These are phyloP conservation scores for Cheilosia scutellata DNA, from an alignment of 2,888 invertebrate genomes.

Conservation along the genomic window DNA sequence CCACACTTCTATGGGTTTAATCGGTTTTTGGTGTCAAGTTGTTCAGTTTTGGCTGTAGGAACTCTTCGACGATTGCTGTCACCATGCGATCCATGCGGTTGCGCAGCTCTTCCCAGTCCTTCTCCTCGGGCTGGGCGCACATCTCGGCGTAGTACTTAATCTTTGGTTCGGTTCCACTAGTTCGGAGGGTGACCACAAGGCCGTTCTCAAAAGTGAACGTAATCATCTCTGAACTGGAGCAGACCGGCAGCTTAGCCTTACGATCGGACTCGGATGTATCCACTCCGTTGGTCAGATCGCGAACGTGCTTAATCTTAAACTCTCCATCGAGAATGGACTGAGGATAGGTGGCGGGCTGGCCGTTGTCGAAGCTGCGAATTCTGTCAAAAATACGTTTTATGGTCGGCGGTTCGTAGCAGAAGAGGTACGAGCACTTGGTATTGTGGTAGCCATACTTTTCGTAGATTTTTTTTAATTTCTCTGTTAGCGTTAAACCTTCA, in stretches of 20 bases:
- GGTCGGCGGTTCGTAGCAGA: constrained; percentile 90
- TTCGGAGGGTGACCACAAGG: constrained; percentile 93
- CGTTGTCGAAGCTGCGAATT: constrained; percentile 89
- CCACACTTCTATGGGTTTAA: constrained; percentile 20
- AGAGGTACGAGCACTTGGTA: constrained; percentile 94
- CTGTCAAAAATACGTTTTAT: constrained; percentile 92
- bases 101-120: constrained; percentile 88
- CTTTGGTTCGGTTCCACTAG: constrained; percentile 99
- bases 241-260: constrained; percentile 89
- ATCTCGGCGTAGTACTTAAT: constrained; percentile 99
- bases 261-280: constrained; percentile 90
- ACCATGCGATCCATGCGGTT: constrained; percentile 90
- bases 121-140: constrained; percentile 88
- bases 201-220: constrained; percentile 96
- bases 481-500: constrained; percentile 85
- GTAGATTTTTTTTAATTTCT: constrained; percentile 91
- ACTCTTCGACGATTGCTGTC: constrained; percentile 90
- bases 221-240: constrained; percentile 93
- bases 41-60: constrained; percentile 91
- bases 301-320: constrained; percentile 88
- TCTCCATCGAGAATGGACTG: constrained; percentile 86
- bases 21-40: constrained; percentile 82
- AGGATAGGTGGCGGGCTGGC: constrained; percentile 88
- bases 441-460: constrained; percentile 94
- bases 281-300: constrained; percentile 92